Percentiles rank a stretch among this genome's conserved stretches.
Evolutionary conservation across 2,888 invertebrate species (phyloP).

Genomic region (Athalia rosae): DNA sequence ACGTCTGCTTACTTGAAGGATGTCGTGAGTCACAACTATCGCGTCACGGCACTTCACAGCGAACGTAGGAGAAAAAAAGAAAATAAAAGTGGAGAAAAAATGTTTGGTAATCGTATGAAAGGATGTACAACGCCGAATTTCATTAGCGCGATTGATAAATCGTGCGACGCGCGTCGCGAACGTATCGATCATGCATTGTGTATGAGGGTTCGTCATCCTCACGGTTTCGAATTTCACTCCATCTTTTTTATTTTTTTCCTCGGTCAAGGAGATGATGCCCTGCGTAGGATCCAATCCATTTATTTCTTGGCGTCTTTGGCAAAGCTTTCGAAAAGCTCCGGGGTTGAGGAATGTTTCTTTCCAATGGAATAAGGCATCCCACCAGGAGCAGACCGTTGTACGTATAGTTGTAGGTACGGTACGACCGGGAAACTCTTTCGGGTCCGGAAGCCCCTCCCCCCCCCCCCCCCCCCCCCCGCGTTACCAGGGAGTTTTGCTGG

Average conservation of each 20-base stretch:
- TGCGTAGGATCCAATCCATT: conserved; percentile 30
- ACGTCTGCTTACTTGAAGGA: conserved; percentile 3
- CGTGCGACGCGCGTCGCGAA: too few species aligned
- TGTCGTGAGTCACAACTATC: conserved; percentile 39
- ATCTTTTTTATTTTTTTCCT: neutral
- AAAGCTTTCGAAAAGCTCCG: neutral
- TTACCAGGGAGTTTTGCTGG: neutral
- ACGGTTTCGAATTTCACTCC: conserved; percentile 30
- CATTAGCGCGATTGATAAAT: too few species aligned
- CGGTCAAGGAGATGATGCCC: conserved; percentile 4
- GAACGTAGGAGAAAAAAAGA: neutral
- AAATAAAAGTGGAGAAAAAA: neutral
- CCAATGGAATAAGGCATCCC: conserved; percentile 26
- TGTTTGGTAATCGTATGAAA: too few species aligned
- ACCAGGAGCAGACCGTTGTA: neutral
- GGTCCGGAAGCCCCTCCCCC: too few species aligned
- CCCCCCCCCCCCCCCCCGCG: too few species aligned
- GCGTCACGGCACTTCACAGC: conserved; percentile 31
- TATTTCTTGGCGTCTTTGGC: conserved; percentile 7
- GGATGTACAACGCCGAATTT: too few species aligned
- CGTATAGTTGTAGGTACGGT: too few species aligned
- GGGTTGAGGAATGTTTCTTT: conserved; percentile 27
- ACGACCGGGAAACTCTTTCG: too few species aligned
- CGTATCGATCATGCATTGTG: too few species aligned
- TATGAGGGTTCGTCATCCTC: neutral